Evolutionary conservation across 2,797 vertebrate species (phyloP).

Genomic region (Staurois parvus): DNA sequence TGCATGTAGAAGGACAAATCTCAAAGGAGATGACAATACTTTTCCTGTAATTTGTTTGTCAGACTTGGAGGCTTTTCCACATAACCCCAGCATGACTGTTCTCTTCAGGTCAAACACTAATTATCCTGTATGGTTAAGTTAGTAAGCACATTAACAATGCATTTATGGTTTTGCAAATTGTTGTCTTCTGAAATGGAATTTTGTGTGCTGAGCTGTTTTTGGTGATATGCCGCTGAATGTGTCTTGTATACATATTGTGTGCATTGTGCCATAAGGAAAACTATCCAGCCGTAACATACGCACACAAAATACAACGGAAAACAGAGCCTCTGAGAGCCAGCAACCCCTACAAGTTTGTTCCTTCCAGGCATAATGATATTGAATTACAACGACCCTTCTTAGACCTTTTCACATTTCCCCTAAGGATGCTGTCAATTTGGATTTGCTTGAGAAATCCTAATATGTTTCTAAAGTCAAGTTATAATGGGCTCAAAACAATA

Average conservation of each 20-base stretch:
- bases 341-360: slow-evolving; percentile 30
- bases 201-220: slow-evolving; percentile 8
- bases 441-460: slow-evolving; percentile 39
- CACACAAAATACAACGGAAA: slow-evolving; percentile 7
- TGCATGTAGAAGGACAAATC: neutral
- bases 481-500: slow-evolving; percentile 7
- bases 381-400: slow-evolving; percentile 52
- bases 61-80: neutral
- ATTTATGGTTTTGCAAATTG: slow-evolving; percentile 2
- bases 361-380: slow-evolving; percentile 46
- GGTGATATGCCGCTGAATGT: slow-evolving; percentile 2
- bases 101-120: slow-evolving; percentile 5
- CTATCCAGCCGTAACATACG: slow-evolving; percentile 15
- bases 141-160: neutral
- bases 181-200: slow-evolving; percentile 13
- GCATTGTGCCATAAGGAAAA: slow-evolving; percentile 32
- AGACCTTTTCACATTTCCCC: slow-evolving; percentile 49
- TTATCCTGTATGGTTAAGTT: neutral
- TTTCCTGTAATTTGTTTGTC: neutral
- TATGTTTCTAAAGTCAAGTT: slow-evolving; percentile 21
- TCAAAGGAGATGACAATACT: neutral
- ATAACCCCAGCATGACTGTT: neutral
- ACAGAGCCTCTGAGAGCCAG: slow-evolving; percentile 35
- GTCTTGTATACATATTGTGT: slow-evolving; percentile 27
- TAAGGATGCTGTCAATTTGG: slow-evolving; percentile 47